These are phyloP conservation scores for Tor tambroides DNA, from an alignment of 2,113 vertebrate species.

Conservation along the genomic window DNA sequence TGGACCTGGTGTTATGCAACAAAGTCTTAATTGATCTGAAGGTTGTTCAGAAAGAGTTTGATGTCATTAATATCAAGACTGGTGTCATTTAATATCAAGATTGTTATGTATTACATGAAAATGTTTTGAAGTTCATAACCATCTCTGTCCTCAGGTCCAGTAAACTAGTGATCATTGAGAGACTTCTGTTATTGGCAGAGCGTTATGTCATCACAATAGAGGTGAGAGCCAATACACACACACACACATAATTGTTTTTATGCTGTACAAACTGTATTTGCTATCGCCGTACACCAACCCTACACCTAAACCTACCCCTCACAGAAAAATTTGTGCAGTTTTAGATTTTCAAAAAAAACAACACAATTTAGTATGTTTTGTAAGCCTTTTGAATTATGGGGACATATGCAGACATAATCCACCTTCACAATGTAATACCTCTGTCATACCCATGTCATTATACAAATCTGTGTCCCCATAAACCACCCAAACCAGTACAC, in stretches of 20 bases:
- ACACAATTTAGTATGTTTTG: no score
- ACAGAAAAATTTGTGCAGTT: neutral
- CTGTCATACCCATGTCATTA: no score
- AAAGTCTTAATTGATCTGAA: neutral
- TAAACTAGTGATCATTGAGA: conserved; percentile 97
- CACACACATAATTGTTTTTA: neutral
- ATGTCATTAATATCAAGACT: neutral
- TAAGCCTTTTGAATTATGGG: no score
- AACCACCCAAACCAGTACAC: no score
- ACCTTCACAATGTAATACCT: no score
- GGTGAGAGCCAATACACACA: conserved; percentile 71
- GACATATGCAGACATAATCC: no score
- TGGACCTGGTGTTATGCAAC: neutral
- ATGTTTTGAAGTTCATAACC: neutral
- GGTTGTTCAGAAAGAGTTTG: neutral
- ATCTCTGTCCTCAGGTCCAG: conserved; percentile 82
- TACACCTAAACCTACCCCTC: neutral
- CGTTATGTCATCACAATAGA: conserved; percentile 99
- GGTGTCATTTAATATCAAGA: neutral
- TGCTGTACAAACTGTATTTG: no score
- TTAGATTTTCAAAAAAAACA: no score
- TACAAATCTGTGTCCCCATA: no score
- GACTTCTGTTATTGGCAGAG: conserved; percentile 93
- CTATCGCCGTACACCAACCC: no score
- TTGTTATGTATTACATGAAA: neutral